Evolutionary conservation across 1,140 invertebrate species (phyloP), one percentile per base, ranked within the genome.

Genomic region (Drosophila orosa): DNA sequence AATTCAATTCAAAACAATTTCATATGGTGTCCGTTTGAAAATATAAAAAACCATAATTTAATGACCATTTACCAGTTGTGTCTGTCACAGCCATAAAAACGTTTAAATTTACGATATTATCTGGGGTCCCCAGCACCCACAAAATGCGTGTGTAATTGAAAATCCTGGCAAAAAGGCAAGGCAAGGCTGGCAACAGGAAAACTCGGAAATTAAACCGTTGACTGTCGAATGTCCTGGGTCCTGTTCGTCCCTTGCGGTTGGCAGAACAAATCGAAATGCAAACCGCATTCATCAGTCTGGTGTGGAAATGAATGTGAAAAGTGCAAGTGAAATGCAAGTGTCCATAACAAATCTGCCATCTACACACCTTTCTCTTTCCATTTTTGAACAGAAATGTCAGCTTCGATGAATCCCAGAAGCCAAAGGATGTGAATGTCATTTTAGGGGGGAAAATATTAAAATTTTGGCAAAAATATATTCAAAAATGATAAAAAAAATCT

Each of bases 261-360:
- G 19, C 35, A 19, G 55, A 57, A 31, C 27, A 31, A 69, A 67
- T 37, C 48, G 48, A 68, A 68, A 69, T 37, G 24, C 67, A 58
- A 48, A 71, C 65, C 67, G 33, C 65, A 71, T 45, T 24, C 50
- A 68, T 66, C 59, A 33, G 31, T 63, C 60, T 40, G 60, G 57
- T 47, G 65, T 52, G 48, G 48, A 52, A 52, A 24, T 37, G 42
- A 47, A 39, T 39, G 52, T n/a, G 55, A 74, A 74, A 82, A 82
- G 79, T 82, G 80, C 74, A 82, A 82, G 79, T 82, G 60, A 52
- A 69, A 63, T 78, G 22, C 50, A 42, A 40, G 27, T 61, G 61
- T 33, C 29, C 48, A 33, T 29, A 52, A 1, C 29, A 22, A 33
- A 33, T 22, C 17, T 19, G 0, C 17, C 17, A 19, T 13, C 6